phyloP scores from a whole-genome alignment of 1,140 invertebrate species.

The Anastrepha obliqua region DNA sequence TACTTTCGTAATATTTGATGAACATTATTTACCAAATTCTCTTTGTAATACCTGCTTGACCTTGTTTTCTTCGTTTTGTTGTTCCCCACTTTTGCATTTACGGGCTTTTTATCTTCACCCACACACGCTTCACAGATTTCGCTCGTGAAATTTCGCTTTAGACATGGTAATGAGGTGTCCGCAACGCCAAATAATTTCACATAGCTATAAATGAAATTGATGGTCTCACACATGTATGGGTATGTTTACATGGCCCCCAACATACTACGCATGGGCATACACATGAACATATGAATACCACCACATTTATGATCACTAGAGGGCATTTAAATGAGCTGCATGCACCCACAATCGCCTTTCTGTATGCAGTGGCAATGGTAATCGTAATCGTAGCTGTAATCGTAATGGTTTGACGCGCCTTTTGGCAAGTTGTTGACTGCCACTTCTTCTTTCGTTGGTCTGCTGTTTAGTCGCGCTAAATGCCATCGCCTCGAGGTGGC shows the following conservation, averaged over 20 bases:
- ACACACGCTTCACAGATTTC: slow-evolving; percentile 9
- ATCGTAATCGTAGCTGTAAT: background rate
- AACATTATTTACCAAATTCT: background rate
- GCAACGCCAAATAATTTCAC: slow-evolving; percentile 19
- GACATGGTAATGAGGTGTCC: slow-evolving; percentile 10
- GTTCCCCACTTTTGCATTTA: no score
- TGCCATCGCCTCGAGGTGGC: background rate
- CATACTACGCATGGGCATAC: background rate
- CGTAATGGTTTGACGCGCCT: slow-evolving; percentile 4
- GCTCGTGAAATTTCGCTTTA: slow-evolving; percentile 13
- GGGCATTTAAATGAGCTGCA: background rate
- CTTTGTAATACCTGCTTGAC: background rate
- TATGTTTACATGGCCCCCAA: no score
- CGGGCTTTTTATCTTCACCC: background rate
- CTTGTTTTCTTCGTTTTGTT: background rate
- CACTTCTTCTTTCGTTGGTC: background rate
- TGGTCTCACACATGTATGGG: background rate
- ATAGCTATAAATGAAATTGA: background rate
- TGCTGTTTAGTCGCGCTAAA: background rate
- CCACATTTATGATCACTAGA: background rate
- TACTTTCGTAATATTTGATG: no score
- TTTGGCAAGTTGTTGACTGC: background rate
- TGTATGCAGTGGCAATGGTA: background rate
- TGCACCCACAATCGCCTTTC: background rate
- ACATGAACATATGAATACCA: background rate